Base-by-base conservation (phyloP, 2,113 vertebrate species). In the Macquaria ambigua region DNA sequence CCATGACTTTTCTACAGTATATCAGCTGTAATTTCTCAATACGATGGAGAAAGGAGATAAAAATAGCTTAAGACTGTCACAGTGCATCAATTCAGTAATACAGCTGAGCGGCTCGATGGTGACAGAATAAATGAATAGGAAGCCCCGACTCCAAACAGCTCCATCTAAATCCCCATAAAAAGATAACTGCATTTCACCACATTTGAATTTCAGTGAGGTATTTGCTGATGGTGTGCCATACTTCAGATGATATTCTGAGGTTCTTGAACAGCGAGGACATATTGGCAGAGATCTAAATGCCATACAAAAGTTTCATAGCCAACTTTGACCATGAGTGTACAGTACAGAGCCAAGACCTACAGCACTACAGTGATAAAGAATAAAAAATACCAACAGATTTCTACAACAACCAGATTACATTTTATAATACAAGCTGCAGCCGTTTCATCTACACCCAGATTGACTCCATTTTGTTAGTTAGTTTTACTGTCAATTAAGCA, bases 1-100 rank as follows among this genome's bases (percentile, higher is more conserved):
- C 80, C 66, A 74, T 81, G 85, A 93, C 74, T 89, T 93, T 92
- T 89, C 77, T 62, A 63, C 66, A 86, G 69, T 90, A 86, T 69
- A 92, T 90, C 79, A 88, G 82, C 74, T 74, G 84, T 88, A 89
- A 89, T 93, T 92, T 91, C 82, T 87, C 68, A 83, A 76, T 31
- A 46, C 3, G 64, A 84, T 85, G 52, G 74, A 79, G 76, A 70
- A 84, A 79, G 58, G 70, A 90, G 89, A 91, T 90, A 90, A 88
- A 91, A 92, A 90, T 88, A 89, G 85, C 82, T 86, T 87, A 84
- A 87, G 75, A 90, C 87, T 88, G 92, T 92, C 90, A 92, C 84
- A 89, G 74, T 74, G 66, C 74, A 92, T 93, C 82, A 84, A 62
- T 87, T 89, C 84, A 73, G 86, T 90, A 76, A 92, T 77, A 82